Conservation (phyloP, 2,888 invertebrate species). For the Ophioninae sp. region DNA sequence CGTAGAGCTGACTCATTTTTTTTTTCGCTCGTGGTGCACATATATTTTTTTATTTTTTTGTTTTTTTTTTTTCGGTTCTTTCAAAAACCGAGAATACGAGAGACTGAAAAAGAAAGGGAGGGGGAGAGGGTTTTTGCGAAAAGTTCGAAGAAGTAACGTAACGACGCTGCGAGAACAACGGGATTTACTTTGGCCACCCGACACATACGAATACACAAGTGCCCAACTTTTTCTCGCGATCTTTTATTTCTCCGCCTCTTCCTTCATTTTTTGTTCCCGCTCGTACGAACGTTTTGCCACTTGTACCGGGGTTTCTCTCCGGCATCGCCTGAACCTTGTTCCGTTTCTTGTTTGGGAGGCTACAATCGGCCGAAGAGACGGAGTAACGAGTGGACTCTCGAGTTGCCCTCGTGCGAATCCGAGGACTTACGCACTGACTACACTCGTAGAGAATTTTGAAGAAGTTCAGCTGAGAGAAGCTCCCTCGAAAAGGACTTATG, state of each 20-base stretch:
- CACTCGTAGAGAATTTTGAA: neutral
- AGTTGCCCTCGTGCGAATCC: neutral
- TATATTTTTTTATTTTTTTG: neutral
- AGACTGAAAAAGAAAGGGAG: neutral
- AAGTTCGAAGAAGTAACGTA: constrained; percentile 26
- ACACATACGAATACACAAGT: neutral
- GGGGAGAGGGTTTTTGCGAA: constrained; percentile 31
- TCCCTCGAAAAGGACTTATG: neutral
- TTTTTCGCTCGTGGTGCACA: constrained; percentile 10
- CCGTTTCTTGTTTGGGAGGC: constrained; percentile 29
- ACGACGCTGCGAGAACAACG: constrained; percentile 37
- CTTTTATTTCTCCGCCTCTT: constrained; percentile 19
- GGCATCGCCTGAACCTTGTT: constrained; percentile 41
- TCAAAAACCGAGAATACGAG: neutral
- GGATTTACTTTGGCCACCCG: constrained; percentile 40
- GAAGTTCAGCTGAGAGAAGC: neutral
- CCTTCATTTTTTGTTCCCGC: constrained; percentile 44
- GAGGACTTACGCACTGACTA: neutral
- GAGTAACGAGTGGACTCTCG: constrained; percentile 19
- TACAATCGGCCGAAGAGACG: constrained; percentile 17
- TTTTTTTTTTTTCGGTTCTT: neutral
- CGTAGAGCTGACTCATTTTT: constrained; percentile 47
- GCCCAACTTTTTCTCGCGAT: constrained; percentile 10
- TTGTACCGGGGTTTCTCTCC: constrained; percentile 19
- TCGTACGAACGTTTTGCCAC: constrained; percentile 45